phyloP scores from a whole-genome alignment of 2,113 vertebrate species.

The Garra rufa region DNA sequence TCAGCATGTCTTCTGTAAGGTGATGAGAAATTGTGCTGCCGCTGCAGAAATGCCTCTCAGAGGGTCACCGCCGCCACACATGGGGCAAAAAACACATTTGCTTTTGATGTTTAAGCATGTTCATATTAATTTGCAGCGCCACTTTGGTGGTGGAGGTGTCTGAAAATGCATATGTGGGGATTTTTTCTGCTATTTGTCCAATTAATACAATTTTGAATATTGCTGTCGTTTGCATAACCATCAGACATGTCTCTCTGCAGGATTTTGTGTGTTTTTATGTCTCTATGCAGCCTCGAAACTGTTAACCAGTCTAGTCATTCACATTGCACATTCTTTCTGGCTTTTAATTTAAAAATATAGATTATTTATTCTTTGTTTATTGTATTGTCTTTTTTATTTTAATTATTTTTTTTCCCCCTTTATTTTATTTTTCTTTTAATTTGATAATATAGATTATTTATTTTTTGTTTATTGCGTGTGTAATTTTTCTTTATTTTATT shows the following conservation, averaged over 20 bases:
- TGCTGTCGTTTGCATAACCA: background rate
- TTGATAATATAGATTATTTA: too few relatives aligned
- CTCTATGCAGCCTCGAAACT: background rate
- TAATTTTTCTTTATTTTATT: too few relatives aligned
- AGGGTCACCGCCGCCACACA: slow-evolving; percentile 71
- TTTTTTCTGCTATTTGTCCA: background rate
- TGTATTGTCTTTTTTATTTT: too few relatives aligned
- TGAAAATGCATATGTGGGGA: background rate
- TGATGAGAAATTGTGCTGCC: slow-evolving; percentile 76
- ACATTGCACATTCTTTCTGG: background rate
- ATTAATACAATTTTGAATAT: background rate
- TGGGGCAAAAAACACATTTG: background rate
- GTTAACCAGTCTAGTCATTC: background rate
- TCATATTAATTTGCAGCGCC: background rate
- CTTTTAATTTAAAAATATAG: too few relatives aligned
- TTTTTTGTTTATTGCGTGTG: too few relatives aligned
- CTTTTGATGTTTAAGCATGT: background rate
- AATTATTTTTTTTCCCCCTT: too few relatives aligned
- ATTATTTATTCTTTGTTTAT: too few relatives aligned
- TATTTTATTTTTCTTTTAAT: too few relatives aligned
- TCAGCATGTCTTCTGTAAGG: slow-evolving; percentile 64
- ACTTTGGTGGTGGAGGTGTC: too few relatives aligned
- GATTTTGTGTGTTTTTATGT: slow-evolving; percentile 19
- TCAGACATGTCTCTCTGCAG: slow-evolving; percentile 6
- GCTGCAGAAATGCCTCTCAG: slow-evolving; percentile 68